These are phyloP conservation scores for Micrasema longulum DNA, from an alignment of 1,140 invertebrate species.

Conservation along the genomic window DNA sequence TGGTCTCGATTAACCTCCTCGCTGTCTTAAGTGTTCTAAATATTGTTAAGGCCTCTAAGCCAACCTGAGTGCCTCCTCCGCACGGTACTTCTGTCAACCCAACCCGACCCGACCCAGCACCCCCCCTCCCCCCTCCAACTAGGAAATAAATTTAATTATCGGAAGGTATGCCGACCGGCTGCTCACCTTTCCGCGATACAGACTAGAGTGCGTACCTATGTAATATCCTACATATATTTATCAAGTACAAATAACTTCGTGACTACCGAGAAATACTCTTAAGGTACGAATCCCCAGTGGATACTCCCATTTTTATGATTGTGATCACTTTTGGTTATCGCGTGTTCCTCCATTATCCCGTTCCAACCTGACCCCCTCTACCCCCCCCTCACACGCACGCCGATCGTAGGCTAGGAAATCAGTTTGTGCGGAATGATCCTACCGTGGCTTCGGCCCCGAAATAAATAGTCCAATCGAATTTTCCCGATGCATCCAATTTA, in stretches of 20 bases:
- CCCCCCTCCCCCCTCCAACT: neutral
- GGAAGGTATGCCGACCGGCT: constrained; percentile 18
- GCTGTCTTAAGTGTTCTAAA: neutral
- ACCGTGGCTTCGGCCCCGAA: neutral
- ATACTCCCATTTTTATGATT: constrained; percentile 14
- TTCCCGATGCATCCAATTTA: constrained; percentile 7
- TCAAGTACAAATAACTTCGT: constrained; percentile 5
- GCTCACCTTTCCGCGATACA: neutral
- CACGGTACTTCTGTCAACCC: no score
- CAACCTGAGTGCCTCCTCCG: neutral
- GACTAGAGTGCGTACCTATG: neutral
- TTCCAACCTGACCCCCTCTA: constrained; percentile 7
- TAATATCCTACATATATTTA: constrained; percentile 12
- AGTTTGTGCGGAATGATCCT: constrained; percentile 4
- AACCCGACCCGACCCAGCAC: neutral
- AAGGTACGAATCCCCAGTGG: neutral
- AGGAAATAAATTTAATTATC: constrained; percentile 39
- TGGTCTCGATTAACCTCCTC: neutral
- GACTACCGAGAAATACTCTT: constrained; percentile 23
- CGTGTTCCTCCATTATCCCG: constrained; percentile 33
- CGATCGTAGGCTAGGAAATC: neutral
- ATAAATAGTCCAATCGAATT: constrained; percentile 15
- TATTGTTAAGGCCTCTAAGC: neutral
- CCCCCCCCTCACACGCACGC: neutral
- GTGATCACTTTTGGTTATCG: constrained; percentile 12